A percentile compares a stretch with the other conserved stretches of the same genome.
Conservation (phyloP, 2,113 vertebrate genomes). For the Brachyhypopomus occidentalis region DNA sequence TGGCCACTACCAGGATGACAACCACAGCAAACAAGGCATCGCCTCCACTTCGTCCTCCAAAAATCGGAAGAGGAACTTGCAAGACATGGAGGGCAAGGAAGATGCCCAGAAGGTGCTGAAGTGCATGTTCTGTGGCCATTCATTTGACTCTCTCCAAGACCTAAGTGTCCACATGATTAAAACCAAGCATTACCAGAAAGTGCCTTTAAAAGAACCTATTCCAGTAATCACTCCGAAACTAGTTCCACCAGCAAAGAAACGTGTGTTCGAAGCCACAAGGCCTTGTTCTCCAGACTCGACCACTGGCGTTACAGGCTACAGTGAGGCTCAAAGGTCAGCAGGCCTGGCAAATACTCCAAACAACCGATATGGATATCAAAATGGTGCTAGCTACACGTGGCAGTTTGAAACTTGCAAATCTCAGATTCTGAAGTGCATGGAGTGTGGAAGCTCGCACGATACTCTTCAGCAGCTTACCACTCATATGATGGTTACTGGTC, state of each 20-base stretch:
- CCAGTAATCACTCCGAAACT: slow-evolving; percentile 92
- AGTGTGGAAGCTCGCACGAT: slow-evolving; percentile 96
- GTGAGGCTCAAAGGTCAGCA: slow-evolving; percentile 79
- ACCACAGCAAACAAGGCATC: slow-evolving; percentile 88
- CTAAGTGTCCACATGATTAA: slow-evolving; percentile 99
- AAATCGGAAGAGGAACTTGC: slow-evolving; percentile 89
- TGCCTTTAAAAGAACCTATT: slow-evolving; percentile 99
- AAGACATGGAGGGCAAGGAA: slow-evolving; percentile 94
- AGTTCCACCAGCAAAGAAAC: slow-evolving; percentile 90
- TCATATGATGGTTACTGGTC: slow-evolving; percentile 99
- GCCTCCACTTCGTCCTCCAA: slow-evolving; percentile 89
- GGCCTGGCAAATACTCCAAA: slow-evolving; percentile 78
- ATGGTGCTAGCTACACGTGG: slow-evolving; percentile 97
- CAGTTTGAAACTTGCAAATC: slow-evolving; percentile 99
- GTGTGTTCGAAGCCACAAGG: slow-evolving; percentile 87
- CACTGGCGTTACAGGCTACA: slow-evolving; percentile 83
- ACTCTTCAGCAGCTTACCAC: slow-evolving; percentile 96
- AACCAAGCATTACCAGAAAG: slow-evolving; percentile 99
- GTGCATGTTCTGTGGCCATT: slow-evolving; percentile 98
- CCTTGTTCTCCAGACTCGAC: slow-evolving; percentile 96
- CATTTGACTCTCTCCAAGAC: slow-evolving; percentile 97
- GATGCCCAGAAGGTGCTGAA: slow-evolving; percentile 97
- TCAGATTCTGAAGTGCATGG: slow-evolving; percentile 98
- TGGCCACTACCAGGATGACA: slow-evolving; percentile 97
- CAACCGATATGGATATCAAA: slow-evolving; percentile 96